Conservation (phyloP, 2,797 vertebrate genomes). For the Pangasius djambal region DNA sequence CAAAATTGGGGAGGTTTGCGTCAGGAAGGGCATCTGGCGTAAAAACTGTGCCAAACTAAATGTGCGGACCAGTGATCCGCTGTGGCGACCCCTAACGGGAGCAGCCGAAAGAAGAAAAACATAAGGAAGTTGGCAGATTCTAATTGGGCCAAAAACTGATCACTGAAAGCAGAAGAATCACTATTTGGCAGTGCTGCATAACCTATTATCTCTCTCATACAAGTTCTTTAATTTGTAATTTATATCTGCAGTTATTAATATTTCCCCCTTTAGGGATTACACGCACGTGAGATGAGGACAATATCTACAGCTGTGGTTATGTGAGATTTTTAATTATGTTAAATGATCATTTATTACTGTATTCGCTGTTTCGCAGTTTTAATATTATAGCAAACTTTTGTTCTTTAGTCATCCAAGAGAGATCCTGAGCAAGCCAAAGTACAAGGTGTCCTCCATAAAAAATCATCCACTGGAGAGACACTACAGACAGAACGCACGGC, state of each 20-base stretch:
- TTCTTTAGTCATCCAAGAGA: slow-evolving; percentile 57
- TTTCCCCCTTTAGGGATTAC: slow-evolving; percentile 37
- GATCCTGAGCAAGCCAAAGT: slow-evolving; percentile 46
- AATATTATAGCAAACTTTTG: not conserved
- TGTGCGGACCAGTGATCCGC: no score
- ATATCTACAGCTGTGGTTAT: slow-evolving; percentile 58
- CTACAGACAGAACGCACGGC: slow-evolving; percentile 38
- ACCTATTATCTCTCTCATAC: not conserved
- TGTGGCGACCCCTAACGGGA: no score
- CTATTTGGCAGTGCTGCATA: not conserved
- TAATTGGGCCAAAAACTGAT: not conserved
- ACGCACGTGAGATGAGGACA: slow-evolving; percentile 59
- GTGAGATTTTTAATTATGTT: slow-evolving; percentile 57
- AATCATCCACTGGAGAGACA: slow-evolving; percentile 42
- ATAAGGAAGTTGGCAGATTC: not conserved
- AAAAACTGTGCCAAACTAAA: no score
- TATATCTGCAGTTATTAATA: not conserved
- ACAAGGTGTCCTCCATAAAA: slow-evolving; percentile 25
- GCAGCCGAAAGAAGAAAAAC: no score
- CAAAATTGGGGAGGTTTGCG: no score
- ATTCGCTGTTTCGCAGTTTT: not conserved
- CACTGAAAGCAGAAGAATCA: not conserved
- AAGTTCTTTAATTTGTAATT: not conserved
- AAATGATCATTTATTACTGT: not conserved
- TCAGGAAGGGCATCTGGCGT: no score